Evolutionary conservation across 30 jellyfish, hydroid and myxozoan genomes (phyloP), one percentile per base, ranked within the genome.

Genomic region (Phacellophora camtschatica): DNA sequence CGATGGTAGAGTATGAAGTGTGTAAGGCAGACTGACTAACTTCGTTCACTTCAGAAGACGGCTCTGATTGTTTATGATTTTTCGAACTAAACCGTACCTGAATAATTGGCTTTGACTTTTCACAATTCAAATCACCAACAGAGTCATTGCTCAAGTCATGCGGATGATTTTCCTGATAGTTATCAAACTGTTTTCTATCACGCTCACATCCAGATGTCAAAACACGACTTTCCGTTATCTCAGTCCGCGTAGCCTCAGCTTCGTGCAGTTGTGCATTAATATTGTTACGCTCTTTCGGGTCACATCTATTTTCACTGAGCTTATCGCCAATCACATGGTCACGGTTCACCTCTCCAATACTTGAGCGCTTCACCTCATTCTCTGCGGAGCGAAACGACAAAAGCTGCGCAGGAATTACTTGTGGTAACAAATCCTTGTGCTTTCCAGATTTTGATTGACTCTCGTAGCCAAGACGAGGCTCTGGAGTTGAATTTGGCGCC

Each of bases 401-500:
- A 2, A 71, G 31, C 84, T 71, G 84, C 84, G 84, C 84, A 71
- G 84, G 84, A 45, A 71, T 22, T 28, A 71, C 84, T 20, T 71
- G 84, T 24, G 84, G 84, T 42, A 71, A 63, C 70, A 71, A 63
- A 71, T 71, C 84, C 27, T 49, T 71, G 71, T 71, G 84, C 39
- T 53, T 43, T 45, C 71, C 71, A 24, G 71, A 46, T 20, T 23
- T 30, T 19, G 35, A 46, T 45, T 45, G 84, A 62, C 48, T 71
- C 71, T 71, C 84, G 53, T 71, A 46, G 27, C 71, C 25, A 19
- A 45, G 32, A 50, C 65, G 79, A 61, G 88, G 79, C 43, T 76
- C 88, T 76, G 88, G 88, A 16, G 88, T 76, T 2, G 88, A 76
- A 39, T 76, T 57, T 7, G 88, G 88, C 32, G 88, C 88, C n/a